These are phyloP conservation scores for Latrodectus elegans DNA, from an alignment of 2,888 invertebrate genomes.

Conservation along the genomic window DNA sequence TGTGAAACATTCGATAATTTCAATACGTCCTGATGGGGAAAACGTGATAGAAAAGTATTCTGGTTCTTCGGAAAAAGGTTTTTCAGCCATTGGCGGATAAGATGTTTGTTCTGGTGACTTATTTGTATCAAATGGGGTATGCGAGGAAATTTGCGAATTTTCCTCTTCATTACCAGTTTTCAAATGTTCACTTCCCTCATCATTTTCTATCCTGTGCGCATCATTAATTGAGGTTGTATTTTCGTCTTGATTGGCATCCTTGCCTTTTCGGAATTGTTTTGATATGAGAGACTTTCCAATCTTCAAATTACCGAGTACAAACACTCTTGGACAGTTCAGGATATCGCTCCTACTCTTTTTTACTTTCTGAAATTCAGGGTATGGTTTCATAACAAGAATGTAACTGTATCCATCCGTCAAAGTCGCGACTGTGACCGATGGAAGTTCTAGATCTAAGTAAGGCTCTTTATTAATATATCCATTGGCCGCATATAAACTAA, in stretches of 20 bases:
- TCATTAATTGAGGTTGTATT: too few relatives aligned
- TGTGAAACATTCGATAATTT: constrained; percentile 47
- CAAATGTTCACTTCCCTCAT: neutral
- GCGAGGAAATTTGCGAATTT: neutral
- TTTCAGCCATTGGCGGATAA: neutral
- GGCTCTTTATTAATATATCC: neutral
- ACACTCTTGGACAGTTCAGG: neutral
- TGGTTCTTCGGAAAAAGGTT: constrained; percentile 31
- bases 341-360: neutral
- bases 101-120: neutral
- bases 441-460: constrained; percentile 9
- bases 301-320: constrained; percentile 49
- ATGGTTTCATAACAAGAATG: constrained; percentile 14
- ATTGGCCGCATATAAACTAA: constrained; percentile 6
- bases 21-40: constrained; percentile 3
- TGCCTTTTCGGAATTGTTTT: neutral
- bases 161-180: neutral
- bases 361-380: constrained; percentile 1
- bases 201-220: neutral
- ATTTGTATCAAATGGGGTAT: neutral
- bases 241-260: neutral
- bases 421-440: constrained; percentile 22
- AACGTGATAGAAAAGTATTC: constrained; percentile 43
- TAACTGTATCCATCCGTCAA: constrained; percentile 33
- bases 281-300: constrained; percentile 12